A percentile compares a stretch with the other conserved stretches of the same genome.
Evolutionary conservation across 2,888 invertebrate genomes (phyloP).

Genomic region (Balanococcus diminutus): DNA sequence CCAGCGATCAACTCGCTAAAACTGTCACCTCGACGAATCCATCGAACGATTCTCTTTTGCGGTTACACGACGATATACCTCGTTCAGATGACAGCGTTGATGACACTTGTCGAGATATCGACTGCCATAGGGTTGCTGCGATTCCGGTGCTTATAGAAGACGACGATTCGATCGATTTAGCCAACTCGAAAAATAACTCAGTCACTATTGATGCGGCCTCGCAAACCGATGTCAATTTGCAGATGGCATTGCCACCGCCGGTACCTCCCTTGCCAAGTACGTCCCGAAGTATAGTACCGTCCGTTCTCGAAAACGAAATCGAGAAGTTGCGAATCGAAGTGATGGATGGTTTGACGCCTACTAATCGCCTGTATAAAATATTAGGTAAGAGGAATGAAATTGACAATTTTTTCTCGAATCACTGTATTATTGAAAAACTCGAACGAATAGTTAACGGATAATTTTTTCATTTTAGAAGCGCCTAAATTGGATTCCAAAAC

Average conservation of each 20-base stretch:
- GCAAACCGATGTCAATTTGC: conserved; percentile 63
- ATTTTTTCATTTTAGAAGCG: conserved; percentile 62
- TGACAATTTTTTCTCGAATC: too few relatives aligned
- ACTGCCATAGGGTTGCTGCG: neutral
- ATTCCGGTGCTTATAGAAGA: neutral
- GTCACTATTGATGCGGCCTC: conserved; percentile 69
- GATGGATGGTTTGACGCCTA: conserved; percentile 68
- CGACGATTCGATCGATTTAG: neutral
- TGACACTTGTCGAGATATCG: neutral
- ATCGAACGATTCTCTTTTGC: neutral
- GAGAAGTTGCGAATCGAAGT: conserved; percentile 73
- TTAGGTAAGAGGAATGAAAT: conserved; percentile 63
- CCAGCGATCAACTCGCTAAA: neutral
- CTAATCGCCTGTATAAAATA: conserved; percentile 72
- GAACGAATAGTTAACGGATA: neutral
- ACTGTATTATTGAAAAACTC: neutral
- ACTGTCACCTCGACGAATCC: neutral
- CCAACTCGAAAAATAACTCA: conserved; percentile 65
- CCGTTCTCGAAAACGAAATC: conserved; percentile 74
- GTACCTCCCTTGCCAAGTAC: conserved; percentile 60
- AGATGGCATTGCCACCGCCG: conserved; percentile 45
- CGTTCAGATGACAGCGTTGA: neutral
- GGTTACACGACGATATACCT: neutral
- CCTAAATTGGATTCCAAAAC: conserved; percentile 72
- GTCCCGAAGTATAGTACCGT: conserved; percentile 62